Percentiles rank a stretch among this genome's conserved stretches.
Conservation (phyloP, 2,113 vertebrate genomes). For the Neogobius melanostomus region DNA sequence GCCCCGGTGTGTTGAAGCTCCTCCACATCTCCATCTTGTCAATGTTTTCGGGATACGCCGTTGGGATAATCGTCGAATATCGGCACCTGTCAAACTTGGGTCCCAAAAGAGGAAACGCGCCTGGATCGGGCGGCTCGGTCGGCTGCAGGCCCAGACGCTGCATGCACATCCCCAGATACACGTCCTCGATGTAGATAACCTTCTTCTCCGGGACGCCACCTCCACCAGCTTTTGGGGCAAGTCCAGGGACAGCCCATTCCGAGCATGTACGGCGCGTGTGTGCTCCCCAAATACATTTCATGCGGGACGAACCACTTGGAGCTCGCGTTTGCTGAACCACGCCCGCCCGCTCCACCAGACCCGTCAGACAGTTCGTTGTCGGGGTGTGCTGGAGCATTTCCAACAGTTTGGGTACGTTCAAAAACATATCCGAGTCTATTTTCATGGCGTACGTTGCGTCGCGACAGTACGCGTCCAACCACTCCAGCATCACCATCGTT, state of each 20-base stretch:
- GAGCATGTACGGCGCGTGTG: constrained; percentile 68
- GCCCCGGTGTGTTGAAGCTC: constrained; percentile 47
- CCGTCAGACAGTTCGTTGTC: constrained; percentile 42
- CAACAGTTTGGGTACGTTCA: constrained; percentile 68
- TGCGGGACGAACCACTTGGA: constrained; percentile 77
- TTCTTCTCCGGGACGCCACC: constrained; percentile 48
- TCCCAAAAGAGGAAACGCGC: constrained; percentile 38
- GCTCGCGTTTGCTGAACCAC: not conserved
- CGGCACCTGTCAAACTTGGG: constrained; percentile 44
- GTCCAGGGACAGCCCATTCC: constrained; percentile 73
- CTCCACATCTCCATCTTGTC: constrained; percentile 49
- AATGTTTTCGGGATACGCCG: accelerated
- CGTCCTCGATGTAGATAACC: constrained; percentile 78
- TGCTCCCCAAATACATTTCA: not conserved
- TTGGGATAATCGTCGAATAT: constrained; percentile 56
- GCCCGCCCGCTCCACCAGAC: not conserved
- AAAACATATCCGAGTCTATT: constrained; percentile 78
- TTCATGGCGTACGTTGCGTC: constrained; percentile 74
- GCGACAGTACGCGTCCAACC: constrained; percentile 75
- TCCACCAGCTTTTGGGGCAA: constrained; percentile 51
- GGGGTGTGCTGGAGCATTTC: constrained; percentile 16
- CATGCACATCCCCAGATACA: constrained; percentile 73
- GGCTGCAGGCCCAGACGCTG: constrained; percentile 41
- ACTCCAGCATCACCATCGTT: constrained; percentile 84
- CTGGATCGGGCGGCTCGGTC: not conserved